phyloP scores from a whole-genome alignment of 37 sponge, comb jelly and placozoan genomes.

The Hormiphora californensis region DNA sequence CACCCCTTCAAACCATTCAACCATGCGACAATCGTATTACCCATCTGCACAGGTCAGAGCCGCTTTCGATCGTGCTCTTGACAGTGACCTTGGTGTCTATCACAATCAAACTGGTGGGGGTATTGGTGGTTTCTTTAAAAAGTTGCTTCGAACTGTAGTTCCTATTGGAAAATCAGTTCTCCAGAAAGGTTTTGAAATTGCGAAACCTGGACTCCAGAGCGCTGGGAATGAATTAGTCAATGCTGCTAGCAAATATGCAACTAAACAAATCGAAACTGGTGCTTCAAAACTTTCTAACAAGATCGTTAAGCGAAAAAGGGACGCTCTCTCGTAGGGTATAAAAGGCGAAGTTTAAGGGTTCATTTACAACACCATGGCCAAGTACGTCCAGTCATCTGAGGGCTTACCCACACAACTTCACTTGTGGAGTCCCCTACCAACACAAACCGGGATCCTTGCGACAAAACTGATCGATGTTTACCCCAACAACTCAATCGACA shows the following conservation, averaged over 20 bases:
- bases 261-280: too few relatives aligned
- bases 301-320: too few relatives aligned
- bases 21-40: too few relatives aligned
- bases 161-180: slow-evolving; percentile 41
- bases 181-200: slow-evolving; percentile 45
- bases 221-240: too few relatives aligned
- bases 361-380: slow-evolving; percentile 51
- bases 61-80: too few relatives aligned
- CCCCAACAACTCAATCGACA: slow-evolving; percentile 29
- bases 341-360: too few relatives aligned
- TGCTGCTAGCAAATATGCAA: too few relatives aligned
- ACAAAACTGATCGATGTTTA: slow-evolving; percentile 22
- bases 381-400: slow-evolving; percentile 27
- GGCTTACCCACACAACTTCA: not conserved
- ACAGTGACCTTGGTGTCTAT: too few relatives aligned
- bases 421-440: slow-evolving; percentile 23
- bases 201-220: slow-evolving; percentile 19
- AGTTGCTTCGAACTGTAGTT: not conserved
- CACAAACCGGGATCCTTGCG: slow-evolving; percentile 9
- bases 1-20: too few relatives aligned
- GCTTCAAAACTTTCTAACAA: too few relatives aligned
- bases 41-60: too few relatives aligned
- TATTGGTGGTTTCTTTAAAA: slow-evolving; percentile 13
- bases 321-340: too few relatives aligned
- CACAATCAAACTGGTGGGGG: slow-evolving; percentile 25